phyloP scores from a whole-genome alignment of 2,797 vertebrate genomes.

The Craterocephalus amniculus region DNA sequence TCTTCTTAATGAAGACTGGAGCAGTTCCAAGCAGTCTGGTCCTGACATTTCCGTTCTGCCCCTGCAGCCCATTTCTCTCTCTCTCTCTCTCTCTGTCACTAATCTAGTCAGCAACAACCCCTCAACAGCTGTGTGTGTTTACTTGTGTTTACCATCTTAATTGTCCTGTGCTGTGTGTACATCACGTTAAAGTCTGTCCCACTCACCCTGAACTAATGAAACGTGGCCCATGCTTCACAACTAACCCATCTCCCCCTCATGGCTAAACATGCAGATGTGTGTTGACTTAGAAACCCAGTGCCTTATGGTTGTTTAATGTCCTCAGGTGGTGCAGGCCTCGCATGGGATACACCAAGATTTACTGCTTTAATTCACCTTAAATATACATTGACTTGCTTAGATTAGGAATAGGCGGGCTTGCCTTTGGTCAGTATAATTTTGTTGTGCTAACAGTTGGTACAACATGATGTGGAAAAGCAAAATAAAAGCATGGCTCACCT shows the following conservation, averaged over 20 bases:
- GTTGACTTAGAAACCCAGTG: conserved; percentile 20
- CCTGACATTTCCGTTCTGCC: conserved; percentile 32
- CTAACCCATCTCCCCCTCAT: conserved; percentile 26
- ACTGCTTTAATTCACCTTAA: conserved; percentile 24
- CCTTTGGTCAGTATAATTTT: conserved; percentile 12
- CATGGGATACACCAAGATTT: conserved; percentile 2
- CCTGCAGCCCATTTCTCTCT: conserved; percentile 34
- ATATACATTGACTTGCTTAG: conserved; percentile 17
- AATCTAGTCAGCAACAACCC: conserved; percentile 59
- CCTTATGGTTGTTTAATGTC: conserved; percentile 45
- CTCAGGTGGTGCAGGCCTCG: conserved; percentile 39
- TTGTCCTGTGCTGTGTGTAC: conserved; percentile 71
- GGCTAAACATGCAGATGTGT: conserved; percentile 31
- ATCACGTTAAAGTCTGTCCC: conserved; percentile 62
- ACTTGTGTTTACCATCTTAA: conserved; percentile 77
- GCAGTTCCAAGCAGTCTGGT: conserved; percentile 54
- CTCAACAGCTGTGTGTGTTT: conserved; percentile 81
- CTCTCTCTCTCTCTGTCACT: conserved; percentile 21
- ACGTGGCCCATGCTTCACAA: conserved; percentile 45
- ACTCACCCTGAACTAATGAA: conserved; percentile 74
- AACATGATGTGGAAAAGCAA: conserved; percentile 10
- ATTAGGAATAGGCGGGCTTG: conserved; percentile 19
- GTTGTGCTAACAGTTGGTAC: background rate
- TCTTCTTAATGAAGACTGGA: conserved; percentile 60
- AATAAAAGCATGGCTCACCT: background rate